A percentile compares a stretch with the other conserved stretches of the same genome.
Conservation (phyloP, 2,888 invertebrate genomes). For the Linyphia triangularis region DNA sequence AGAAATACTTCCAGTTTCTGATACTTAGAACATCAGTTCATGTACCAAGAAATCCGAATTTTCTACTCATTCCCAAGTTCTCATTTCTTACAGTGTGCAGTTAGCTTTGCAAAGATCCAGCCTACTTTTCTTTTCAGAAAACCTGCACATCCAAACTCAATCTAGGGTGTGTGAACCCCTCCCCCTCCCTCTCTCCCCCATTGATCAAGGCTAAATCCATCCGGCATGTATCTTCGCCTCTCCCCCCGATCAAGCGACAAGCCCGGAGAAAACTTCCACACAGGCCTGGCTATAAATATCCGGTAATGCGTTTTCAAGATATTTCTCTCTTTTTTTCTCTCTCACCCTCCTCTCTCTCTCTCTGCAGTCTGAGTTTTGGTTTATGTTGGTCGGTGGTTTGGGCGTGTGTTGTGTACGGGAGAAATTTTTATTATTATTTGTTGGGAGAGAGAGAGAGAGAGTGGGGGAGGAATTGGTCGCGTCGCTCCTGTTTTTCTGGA, state of each 20-base stretch:
- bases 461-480: not conserved
- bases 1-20: too few species aligned
- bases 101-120: too few species aligned
- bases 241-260: too few species aligned
- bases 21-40: too few species aligned
- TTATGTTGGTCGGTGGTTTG: conserved; percentile 44
- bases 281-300: conserved; percentile 61
- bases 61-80: too few species aligned
- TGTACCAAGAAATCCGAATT: too few species aligned
- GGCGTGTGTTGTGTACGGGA: not conserved
- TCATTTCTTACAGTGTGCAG: too few species aligned
- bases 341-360: not conserved
- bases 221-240: conserved; percentile 29
- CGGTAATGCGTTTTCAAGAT: conserved; percentile 66
- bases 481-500: conserved; percentile 28
- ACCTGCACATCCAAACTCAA: too few species aligned
- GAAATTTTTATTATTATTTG: conserved; percentile 38
- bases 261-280: conserved; percentile 16
- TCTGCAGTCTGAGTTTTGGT: conserved; percentile 12
- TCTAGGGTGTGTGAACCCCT: too few species aligned
- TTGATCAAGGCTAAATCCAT: conserved; percentile 39
- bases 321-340: conserved; percentile 5
- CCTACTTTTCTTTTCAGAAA: too few species aligned
- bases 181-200: conserved; percentile 1
- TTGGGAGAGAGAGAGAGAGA: not conserved